These are phyloP conservation scores for Meteorus sp. DNA, from an alignment of 1,140 invertebrate species.

Conservation along the genomic window DNA sequence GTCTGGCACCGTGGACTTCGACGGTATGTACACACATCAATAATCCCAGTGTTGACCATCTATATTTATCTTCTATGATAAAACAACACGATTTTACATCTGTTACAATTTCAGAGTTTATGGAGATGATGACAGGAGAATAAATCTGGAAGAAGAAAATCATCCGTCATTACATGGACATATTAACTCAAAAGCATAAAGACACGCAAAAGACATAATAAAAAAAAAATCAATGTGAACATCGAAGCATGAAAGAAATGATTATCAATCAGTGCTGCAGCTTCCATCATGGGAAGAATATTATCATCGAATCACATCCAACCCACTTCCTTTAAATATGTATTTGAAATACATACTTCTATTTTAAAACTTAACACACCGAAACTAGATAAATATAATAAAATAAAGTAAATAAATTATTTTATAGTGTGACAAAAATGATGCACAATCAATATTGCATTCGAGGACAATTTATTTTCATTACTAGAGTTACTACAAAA, in stretches of 20 bases:
- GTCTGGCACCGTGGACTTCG: slow-evolving; percentile 88
- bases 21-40: slow-evolving; percentile 62
- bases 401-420: slow-evolving; percentile 7
- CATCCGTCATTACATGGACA: too few species aligned
- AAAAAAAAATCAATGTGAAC: too few species aligned
- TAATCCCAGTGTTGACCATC: too few species aligned
- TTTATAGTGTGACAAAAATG: slow-evolving; percentile 11
- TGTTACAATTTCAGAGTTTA: slow-evolving; percentile 67
- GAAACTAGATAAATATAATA: background rate
- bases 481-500: background rate
- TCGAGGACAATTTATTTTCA: background rate
- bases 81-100: too few species aligned
- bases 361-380: background rate
- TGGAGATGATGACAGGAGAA: slow-evolving; percentile 86
- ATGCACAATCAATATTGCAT: background rate
- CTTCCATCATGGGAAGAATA: background rate
- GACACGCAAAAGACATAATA: slow-evolving; percentile 8
- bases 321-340: background rate
- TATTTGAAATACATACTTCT: too few species aligned
- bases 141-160: slow-evolving; percentile 59
- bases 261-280: background rate
- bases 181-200: background rate
- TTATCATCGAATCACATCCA: background rate
- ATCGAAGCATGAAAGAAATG: background rate
- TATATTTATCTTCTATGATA: slow-evolving; percentile 21